phyloP scores from a whole-genome alignment of 2,113 vertebrate genomes.

The Saimiri boliviensis region DNA sequence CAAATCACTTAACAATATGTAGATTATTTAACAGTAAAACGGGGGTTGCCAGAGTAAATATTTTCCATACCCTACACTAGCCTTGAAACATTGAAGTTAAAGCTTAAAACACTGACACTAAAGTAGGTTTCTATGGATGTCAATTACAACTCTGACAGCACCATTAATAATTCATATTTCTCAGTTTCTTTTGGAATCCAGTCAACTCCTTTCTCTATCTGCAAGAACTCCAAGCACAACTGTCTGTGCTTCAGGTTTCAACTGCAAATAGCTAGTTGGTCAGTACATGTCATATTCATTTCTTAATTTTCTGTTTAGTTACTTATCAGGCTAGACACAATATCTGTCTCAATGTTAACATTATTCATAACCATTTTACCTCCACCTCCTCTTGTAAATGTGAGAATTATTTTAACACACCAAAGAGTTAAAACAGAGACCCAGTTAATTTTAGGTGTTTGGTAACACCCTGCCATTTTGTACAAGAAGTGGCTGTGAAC shows the following conservation, averaged over 20 bases:
- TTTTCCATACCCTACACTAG: background rate
- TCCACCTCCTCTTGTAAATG: background rate
- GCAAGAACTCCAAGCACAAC: background rate
- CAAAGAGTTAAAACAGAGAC: background rate
- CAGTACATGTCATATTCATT: background rate
- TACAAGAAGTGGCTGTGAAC: background rate
- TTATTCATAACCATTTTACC: background rate
- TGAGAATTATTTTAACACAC: constrained; percentile 5
- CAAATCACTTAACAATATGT: background rate
- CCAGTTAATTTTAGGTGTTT: background rate
- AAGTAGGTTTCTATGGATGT: background rate
- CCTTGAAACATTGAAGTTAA: background rate
- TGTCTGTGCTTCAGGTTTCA: constrained; percentile 8
- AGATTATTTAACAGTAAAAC: background rate
- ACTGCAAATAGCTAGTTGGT: background rate
- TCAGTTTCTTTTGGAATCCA: constrained; percentile 5
- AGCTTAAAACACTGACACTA: background rate
- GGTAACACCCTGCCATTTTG: background rate
- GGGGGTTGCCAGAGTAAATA: background rate
- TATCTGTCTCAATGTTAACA: background rate
- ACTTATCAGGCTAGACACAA: background rate
- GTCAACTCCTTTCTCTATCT: constrained; percentile 32
- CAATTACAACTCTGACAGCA: background rate
- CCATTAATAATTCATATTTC: constrained; percentile 7
- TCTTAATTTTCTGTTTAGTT: background rate